Evolutionary conservation across 2,797 vertebrate species (phyloP).

Genomic region (Pygocentrus nattereri): DNA sequence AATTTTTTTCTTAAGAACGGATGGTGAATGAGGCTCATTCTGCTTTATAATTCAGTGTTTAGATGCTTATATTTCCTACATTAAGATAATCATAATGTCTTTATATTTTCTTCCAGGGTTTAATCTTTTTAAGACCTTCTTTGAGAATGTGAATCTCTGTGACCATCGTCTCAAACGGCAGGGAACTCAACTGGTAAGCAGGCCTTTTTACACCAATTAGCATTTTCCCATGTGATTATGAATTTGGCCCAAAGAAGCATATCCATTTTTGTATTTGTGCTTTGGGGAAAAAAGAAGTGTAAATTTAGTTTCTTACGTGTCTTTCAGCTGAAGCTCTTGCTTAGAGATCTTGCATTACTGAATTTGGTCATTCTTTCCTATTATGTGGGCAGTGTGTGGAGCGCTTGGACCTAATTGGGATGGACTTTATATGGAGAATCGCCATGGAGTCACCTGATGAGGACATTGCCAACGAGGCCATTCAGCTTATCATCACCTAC

Average conservation of each 20-base stretch:
- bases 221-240: background rate
- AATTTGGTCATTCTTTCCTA: background rate
- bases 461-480: slow-evolving; percentile 99
- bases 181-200: slow-evolving; percentile 92
- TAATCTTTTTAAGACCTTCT: slow-evolving; percentile 98
- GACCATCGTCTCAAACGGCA: slow-evolving; percentile 98
- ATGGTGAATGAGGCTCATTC: too few species aligned
- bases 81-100: background rate
- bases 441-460: slow-evolving; percentile 99
- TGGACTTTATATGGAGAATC: slow-evolving; percentile 99
- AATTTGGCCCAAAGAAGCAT: too few species aligned
- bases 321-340: too few species aligned
- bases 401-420: slow-evolving; percentile 95
- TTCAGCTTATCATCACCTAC: slow-evolving; percentile 97
- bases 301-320: background rate
- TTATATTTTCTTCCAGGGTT: slow-evolving; percentile 83
- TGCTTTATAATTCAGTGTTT: background rate
- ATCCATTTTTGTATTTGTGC: too few species aligned
- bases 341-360: background rate
- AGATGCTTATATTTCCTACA: background rate
- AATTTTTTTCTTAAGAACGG: too few species aligned
- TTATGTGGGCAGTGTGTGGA: slow-evolving; percentile 85
- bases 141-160: slow-evolving; percentile 98
- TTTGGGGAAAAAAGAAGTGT: too few species aligned
- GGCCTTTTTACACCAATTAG: slow-evolving; percentile 36